A percentile compares a stretch with the other conserved stretches of the same genome.
phyloP scores from a whole-genome alignment of 2,113 vertebrate genomes.

The Lophura nycthemera region DNA sequence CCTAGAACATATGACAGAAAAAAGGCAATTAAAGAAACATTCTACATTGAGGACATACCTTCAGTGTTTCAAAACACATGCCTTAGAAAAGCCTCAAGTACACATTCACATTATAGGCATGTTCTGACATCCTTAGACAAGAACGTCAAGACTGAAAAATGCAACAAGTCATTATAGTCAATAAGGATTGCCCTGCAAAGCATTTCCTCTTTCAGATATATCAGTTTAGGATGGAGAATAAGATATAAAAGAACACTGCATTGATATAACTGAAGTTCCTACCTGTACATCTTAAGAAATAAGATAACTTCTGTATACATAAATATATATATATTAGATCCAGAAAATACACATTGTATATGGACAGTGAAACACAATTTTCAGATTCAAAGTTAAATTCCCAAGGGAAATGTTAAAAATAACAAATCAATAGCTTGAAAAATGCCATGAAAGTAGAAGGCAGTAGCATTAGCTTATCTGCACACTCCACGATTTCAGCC shows the following conservation, averaged over 20 bases:
- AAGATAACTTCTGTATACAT: neutral
- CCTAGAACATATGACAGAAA: neutral
- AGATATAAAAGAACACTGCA: neutral
- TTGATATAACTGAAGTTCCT: neutral
- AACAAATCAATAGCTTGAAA: conserved; percentile 44
- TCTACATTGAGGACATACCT: neutral
- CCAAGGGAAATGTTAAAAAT: conserved; percentile 48
- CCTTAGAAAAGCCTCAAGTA: neutral
- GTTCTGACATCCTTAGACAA: neutral
- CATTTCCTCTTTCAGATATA: neutral
- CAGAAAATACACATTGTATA: neutral
- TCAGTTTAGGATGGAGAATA: neutral
- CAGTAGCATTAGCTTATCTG: neutral
- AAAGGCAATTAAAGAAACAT: neutral
- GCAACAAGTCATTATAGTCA: conserved; percentile 35
- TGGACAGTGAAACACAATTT: neutral
- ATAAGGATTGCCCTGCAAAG: neutral
- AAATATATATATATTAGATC: neutral
- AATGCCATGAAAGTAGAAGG: neutral
- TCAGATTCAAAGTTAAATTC: conserved; percentile 41
- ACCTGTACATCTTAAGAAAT: neutral
- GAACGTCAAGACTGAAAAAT: neutral
- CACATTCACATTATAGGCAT: neutral
- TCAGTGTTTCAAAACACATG: neutral
- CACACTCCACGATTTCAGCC: neutral